Base-by-base conservation (phyloP, 2,113 vertebrate species). In the Vidua macroura region DNA sequence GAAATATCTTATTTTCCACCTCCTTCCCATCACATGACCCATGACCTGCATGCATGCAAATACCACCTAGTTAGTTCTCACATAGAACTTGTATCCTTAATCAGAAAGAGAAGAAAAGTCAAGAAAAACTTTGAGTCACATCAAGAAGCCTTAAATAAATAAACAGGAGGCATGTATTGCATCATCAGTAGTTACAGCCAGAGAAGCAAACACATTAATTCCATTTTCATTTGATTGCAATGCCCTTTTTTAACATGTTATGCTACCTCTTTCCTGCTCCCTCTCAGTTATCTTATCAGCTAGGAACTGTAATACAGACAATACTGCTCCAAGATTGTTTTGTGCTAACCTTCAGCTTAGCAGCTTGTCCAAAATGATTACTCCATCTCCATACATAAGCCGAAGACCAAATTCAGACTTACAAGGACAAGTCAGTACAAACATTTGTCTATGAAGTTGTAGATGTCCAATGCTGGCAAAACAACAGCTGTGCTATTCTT, bases 261-360 rank as follows among this genome's bases (percentile, higher is more conserved):
- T 84, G 85, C 73, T 85, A 12, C 30, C 62, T 80, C 58, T 56
- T 89, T 89, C 84, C 83, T 93, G 92, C 73, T 44, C 56, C 35
- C 62, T 78, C 56, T 41, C 63, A 81, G 44, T 83, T 63, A 83
- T 76, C 79, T 96, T 88, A 92, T 94, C 92, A 88, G 46, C 76
- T 39, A 20, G 60, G 53, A 39, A 14, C 11, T 84, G 68, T 63
- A 90, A 33, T 2, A 72, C 24, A 86, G 6, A 35, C 25, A 83
- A 39, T 41, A 16, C 46, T 63, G 59, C 31, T 83, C 86, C 51
- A 43, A 35, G 64, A 70, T 19, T 66, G 70, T 25, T 93, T 35
- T 73, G 85, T 83, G 72, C 85, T 80, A 95, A 90, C 80, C 86
- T 93, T 88, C 83, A n/a, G 11, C 85, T 67, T 93, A 86, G 83